A percentile compares a stretch with the other conserved stretches of the same genome.
Conservation (phyloP, 2,113 vertebrate genomes). For the Cyanoliseus patagonus region DNA sequence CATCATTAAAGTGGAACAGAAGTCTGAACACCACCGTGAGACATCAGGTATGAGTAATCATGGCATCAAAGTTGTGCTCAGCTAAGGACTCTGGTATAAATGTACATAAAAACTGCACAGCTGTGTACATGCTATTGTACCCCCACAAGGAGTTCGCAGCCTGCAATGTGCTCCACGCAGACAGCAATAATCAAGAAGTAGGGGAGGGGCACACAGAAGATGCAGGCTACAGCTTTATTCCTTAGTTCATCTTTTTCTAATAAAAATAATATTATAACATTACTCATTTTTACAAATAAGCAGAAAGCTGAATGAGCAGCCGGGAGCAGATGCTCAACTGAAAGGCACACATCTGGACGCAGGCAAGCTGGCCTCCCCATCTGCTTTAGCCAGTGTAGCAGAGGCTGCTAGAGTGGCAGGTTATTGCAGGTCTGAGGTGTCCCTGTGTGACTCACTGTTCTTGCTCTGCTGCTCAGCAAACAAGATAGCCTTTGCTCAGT, state of each 20-base stretch:
- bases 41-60: not conserved
- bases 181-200: not conserved
- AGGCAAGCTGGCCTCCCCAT: not conserved
- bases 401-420: fast-evolving
- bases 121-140: not conserved
- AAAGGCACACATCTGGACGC: not conserved
- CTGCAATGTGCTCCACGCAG: not conserved
- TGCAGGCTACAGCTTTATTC: not conserved
- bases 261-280: not conserved
- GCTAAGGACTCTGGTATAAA: not conserved
- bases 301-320: not conserved
- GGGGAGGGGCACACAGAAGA: not conserved
- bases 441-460: not conserved
- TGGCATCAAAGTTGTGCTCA: not conserved
- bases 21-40: not conserved
- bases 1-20: not conserved
- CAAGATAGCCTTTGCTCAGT: not conserved
- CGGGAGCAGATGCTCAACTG: fast-evolving
- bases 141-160: not conserved
- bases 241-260: not conserved
- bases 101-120: not conserved
- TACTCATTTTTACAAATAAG: not conserved
- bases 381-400: fast-evolving
- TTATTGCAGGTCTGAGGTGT: not conserved
- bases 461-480: not conserved